These are phyloP conservation scores for Peribatodes rhomboidaria DNA, from an alignment of 2,888 invertebrate genomes.

Conservation along the genomic window DNA sequence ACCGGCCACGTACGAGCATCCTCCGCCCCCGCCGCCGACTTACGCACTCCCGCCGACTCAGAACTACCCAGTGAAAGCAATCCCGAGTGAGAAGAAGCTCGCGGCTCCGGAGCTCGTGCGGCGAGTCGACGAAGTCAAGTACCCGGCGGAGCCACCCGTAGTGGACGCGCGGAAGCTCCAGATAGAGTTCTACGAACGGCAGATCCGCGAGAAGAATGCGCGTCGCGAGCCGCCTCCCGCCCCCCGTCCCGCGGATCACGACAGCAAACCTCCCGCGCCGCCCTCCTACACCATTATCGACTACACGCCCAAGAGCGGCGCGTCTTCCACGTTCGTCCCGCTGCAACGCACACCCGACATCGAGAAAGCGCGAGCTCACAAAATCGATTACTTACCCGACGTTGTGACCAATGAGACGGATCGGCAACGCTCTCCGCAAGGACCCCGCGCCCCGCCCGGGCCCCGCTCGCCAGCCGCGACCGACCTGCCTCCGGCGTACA, in stretches of 20 bases:
- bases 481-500: constrained; percentile 52
- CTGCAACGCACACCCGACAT: constrained; percentile 83
- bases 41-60: constrained; percentile 59
- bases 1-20: constrained; percentile 56
- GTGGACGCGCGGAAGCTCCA: constrained; percentile 78
- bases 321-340: constrained; percentile 79
- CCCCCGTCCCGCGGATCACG: constrained; percentile 46
- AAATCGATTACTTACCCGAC: constrained; percentile 80
- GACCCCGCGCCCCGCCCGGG: constrained; percentile 48
- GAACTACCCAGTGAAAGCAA: constrained; percentile 68
- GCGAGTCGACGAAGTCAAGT: constrained; percentile 56
- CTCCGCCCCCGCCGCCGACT: constrained; percentile 63
- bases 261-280: constrained; percentile 61
- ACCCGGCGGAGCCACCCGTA: constrained; percentile 53
- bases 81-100: constrained; percentile 75
- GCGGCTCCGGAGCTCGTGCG: constrained; percentile 79
- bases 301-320: constrained; percentile 75
- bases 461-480: constrained; percentile 52
- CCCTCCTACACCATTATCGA: constrained; percentile 80
- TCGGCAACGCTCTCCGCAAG: constrained; percentile 50
- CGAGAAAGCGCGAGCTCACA: constrained; percentile 80
- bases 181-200: constrained; percentile 83
- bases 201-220: constrained; percentile 72
- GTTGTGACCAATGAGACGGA: constrained; percentile 78
- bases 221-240: constrained; percentile 63